A percentile compares a stretch with the other conserved stretches of the same genome.
These are phyloP conservation scores for Leucoraja erinaceus DNA, from an alignment of 2,113 vertebrate species.

Conservation along the genomic window DNA sequence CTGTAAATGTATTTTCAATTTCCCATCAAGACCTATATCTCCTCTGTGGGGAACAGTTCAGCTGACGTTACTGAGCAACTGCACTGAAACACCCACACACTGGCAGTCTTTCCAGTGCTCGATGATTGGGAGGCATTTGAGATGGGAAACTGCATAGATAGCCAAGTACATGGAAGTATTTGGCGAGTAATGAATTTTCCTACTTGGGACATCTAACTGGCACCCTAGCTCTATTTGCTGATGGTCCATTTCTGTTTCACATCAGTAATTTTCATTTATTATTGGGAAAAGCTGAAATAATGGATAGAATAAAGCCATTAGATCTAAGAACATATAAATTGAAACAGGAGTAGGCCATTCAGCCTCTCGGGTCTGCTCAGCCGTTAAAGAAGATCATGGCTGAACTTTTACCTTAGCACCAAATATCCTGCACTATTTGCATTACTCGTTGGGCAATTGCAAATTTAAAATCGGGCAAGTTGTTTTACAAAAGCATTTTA, in stretches of 20 bases:
- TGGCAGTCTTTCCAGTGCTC: neutral
- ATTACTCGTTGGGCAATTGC: neutral
- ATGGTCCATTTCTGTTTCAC: neutral
- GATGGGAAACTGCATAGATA: constrained; percentile 10
- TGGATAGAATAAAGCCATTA: neutral
- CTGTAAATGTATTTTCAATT: constrained; percentile 5
- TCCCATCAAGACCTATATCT: constrained; percentile 20
- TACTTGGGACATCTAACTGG: neutral
- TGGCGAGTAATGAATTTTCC: constrained; percentile 27
- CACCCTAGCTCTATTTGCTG: neutral
- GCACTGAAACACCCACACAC: constrained; percentile 8
- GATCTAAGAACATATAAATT: too few relatives aligned
- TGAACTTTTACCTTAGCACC: too few relatives aligned
- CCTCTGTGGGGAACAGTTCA: neutral
- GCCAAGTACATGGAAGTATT: neutral
- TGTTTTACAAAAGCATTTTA: neutral
- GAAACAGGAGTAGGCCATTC: too few relatives aligned
- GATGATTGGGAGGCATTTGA: constrained; percentile 18
- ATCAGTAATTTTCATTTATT: neutral
- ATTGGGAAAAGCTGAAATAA: neutral
- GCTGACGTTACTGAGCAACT: neutral
- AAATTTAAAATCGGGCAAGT: neutral
- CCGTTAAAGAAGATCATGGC: too few relatives aligned
- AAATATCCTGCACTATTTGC: too few relatives aligned
- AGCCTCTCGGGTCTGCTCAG: too few relatives aligned